Conservation (phyloP, 2,888 invertebrate species). For the Meganola albula region DNA sequence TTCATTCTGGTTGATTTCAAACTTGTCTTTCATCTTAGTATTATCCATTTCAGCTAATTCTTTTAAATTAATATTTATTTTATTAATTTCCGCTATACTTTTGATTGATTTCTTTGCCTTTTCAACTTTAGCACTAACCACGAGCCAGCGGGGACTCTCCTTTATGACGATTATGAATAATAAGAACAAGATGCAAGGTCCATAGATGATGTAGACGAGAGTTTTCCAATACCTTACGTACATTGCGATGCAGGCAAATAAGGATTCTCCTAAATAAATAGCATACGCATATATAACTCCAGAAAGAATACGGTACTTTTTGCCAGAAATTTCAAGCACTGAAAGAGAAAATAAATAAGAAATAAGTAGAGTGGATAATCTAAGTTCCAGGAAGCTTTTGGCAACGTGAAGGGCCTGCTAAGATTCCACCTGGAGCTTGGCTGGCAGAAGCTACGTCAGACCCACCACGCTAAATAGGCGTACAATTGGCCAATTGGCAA, state of each 20-base stretch:
- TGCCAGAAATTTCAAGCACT: constrained; percentile 56
- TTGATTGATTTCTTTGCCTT: constrained; percentile 40
- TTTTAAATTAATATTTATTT: constrained; percentile 37
- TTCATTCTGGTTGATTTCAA: constrained; percentile 39
- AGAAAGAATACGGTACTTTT: constrained; percentile 40
- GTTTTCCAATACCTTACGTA: constrained; percentile 50
- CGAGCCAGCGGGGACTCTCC: constrained; percentile 58
- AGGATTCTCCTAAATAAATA: constrained; percentile 48
- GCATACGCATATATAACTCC: constrained; percentile 48
- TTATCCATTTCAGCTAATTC: constrained; percentile 38
- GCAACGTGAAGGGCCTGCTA: no score
- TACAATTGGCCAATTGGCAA: no score
- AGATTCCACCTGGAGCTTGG: no score
- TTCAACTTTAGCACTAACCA: constrained; percentile 45
- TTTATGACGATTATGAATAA: constrained; percentile 36
- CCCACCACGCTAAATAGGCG: no score
- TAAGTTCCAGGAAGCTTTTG: no score
- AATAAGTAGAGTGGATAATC: no score
- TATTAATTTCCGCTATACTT: constrained; percentile 43
- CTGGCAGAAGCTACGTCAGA: no score
- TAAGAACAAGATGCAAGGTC: constrained; percentile 43
- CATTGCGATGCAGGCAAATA: constrained; percentile 50
- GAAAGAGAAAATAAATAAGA: no score
- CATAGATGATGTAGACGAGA: constrained; percentile 44
- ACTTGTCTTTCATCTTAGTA: constrained; percentile 36